Evolutionary conservation across 2,113 vertebrate species (phyloP).

Genomic region (Myodes glareolus): DNA sequence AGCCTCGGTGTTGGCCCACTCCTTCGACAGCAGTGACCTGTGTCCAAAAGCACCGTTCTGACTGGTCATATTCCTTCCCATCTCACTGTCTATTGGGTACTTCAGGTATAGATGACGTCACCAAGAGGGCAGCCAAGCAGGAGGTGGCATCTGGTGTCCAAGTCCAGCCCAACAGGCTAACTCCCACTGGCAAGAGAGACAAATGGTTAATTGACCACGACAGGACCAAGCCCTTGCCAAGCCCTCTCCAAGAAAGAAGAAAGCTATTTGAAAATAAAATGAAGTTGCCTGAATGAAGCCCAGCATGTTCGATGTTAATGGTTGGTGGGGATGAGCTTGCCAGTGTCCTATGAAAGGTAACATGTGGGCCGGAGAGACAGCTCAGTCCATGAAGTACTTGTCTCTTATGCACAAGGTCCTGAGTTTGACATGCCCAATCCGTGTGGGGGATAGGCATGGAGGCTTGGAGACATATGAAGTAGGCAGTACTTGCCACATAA

Average conservation of each 20-base stretch:
- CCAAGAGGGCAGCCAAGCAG: slow-evolving; percentile 33
- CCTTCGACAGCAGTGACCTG: neutral
- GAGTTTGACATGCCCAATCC: neutral
- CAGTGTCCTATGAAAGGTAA: neutral
- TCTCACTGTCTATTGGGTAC: neutral
- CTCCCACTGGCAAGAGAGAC: neutral
- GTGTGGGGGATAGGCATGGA: neutral
- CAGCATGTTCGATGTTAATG: neutral
- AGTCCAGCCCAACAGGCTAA: neutral
- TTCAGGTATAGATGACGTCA: slow-evolving; percentile 42
- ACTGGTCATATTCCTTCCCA: neutral
- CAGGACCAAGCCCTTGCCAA: neutral
- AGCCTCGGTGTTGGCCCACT: neutral
- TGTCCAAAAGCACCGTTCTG: neutral
- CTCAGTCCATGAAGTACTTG: neutral
- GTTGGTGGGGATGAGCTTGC: neutral
- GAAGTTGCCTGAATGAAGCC: neutral
- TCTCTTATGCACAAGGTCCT: neutral
- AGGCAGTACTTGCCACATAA: neutral
- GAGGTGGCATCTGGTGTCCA: neutral
- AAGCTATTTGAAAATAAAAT: slow-evolving; percentile 19
- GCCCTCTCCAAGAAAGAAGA: neutral
- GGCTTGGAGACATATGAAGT: neutral
- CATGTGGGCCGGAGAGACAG: no score
- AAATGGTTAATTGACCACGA: neutral